These are phyloP conservation scores for Tachycineta bicolor DNA, from an alignment of 2,113 vertebrate genomes.

Conservation along the genomic window DNA sequence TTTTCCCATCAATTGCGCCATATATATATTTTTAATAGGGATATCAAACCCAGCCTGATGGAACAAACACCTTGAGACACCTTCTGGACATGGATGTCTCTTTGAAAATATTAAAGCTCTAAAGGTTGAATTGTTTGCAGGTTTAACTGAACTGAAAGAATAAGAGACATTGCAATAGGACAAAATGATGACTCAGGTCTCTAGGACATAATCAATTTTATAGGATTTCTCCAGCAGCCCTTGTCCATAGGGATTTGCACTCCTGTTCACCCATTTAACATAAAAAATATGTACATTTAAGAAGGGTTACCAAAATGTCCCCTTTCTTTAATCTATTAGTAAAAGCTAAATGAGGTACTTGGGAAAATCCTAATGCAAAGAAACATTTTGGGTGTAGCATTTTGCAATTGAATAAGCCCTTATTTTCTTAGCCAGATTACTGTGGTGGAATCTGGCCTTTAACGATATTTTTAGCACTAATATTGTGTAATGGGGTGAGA, in stretches of 20 bases:
- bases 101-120: conserved; percentile 1
- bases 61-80: conserved; percentile 3
- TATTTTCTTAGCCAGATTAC: not conserved
- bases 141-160: not conserved
- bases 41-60: not conserved
- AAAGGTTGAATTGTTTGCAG: not conserved
- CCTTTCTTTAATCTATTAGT: not conserved
- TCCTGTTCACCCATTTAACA: not conserved
- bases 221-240: not conserved
- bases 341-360: not conserved
- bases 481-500: not conserved
- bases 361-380: not conserved
- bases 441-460: not conserved
- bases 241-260: not conserved
- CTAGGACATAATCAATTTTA: not conserved
- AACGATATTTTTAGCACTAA: not conserved
- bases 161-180: not conserved
- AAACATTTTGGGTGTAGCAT: not conserved
- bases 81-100: not conserved
- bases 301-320: not conserved
- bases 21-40: not conserved
- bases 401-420: not conserved
- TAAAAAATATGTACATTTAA: not conserved
- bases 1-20: not conserved
- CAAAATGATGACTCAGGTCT: not conserved